phyloP scores from a whole-genome alignment of 2,888 invertebrate species.

The Andricus curvator region DNA sequence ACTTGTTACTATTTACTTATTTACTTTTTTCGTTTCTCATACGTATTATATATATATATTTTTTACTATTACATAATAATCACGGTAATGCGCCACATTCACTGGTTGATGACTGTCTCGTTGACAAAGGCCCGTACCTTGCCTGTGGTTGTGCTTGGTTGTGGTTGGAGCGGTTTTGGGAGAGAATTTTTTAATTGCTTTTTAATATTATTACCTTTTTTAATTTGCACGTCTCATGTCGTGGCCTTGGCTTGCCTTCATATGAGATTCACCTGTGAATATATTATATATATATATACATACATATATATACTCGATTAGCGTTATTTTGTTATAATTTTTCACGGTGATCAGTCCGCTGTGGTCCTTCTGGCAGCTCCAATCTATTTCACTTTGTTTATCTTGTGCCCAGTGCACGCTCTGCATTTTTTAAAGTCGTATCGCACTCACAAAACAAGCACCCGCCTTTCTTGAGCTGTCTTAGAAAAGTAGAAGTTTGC shows the following conservation, averaged over 20 bases:
- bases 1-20: slow-evolving; percentile 63
- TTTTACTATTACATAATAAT: slow-evolving; percentile 74
- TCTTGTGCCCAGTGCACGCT: slow-evolving; percentile 42
- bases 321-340: slow-evolving; percentile 61
- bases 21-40: slow-evolving; percentile 62
- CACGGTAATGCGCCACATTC: slow-evolving; percentile 77
- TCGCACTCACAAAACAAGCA: slow-evolving; percentile 21
- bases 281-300: slow-evolving; percentile 65
- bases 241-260: slow-evolving; percentile 78
- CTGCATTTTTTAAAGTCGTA: slow-evolving; percentile 43
- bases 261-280: slow-evolving; percentile 77
- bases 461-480: slow-evolving; percentile 33
- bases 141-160: slow-evolving; percentile 78
- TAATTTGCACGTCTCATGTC: slow-evolving; percentile 78
- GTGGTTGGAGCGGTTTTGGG: slow-evolving; percentile 78
- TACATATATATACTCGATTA: slow-evolving; percentile 63
- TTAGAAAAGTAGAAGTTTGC: slow-evolving; percentile 37
- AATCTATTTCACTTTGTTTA: slow-evolving; percentile 4
- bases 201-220: slow-evolving; percentile 72
- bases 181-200: slow-evolving; percentile 77
- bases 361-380: slow-evolving; percentile 47
- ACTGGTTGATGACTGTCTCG: slow-evolving; percentile 76
- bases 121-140: slow-evolving; percentile 76
- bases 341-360: slow-evolving; percentile 66
- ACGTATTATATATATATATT: slow-evolving; percentile 61